Conservation (phyloP, 2,797 vertebrate genomes). For the Coregonus suidteri region DNA sequence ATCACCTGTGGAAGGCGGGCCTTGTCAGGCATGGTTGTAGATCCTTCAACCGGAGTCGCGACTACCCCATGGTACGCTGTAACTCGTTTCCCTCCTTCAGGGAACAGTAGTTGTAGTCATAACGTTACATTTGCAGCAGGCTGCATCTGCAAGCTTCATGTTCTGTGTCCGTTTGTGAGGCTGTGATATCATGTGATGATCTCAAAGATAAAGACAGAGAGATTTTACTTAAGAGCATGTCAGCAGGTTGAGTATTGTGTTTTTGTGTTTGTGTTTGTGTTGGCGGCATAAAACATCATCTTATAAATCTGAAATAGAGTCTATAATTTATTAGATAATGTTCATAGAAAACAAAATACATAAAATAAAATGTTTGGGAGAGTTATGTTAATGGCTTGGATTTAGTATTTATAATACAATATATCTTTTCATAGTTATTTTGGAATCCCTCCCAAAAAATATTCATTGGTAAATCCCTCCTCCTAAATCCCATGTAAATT, state of each 20-base stretch:
- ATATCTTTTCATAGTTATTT: constrained; percentile 13
- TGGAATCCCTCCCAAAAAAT: constrained; percentile 27
- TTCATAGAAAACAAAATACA: constrained; percentile 9
- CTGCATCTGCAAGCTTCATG: not conserved
- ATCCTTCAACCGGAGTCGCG: too few relatives aligned
- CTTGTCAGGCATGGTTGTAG: too few relatives aligned
- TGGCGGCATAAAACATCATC: not conserved
- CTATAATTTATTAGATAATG: constrained; percentile 20
- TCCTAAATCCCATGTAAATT: constrained; percentile 43
- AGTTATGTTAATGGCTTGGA: constrained; percentile 10
- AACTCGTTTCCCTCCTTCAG: too few relatives aligned
- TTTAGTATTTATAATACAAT: constrained; percentile 22
- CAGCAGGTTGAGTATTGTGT: not conserved
- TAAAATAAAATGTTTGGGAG: not conserved
- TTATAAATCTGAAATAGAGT: constrained; percentile 2
- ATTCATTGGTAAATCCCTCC: constrained; percentile 26
- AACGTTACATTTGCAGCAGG: too few relatives aligned
- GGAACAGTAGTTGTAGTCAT: too few relatives aligned
- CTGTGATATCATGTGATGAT: not conserved
- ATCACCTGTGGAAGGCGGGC: too few relatives aligned
- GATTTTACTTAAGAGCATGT: not conserved
- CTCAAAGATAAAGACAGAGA: not conserved
- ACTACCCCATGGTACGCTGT: too few relatives aligned
- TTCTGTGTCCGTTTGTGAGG: not conserved
- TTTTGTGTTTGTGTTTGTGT: too few relatives aligned